Conservation (phyloP, 1,140 invertebrate species). For the Eurosta solidaginis region DNA sequence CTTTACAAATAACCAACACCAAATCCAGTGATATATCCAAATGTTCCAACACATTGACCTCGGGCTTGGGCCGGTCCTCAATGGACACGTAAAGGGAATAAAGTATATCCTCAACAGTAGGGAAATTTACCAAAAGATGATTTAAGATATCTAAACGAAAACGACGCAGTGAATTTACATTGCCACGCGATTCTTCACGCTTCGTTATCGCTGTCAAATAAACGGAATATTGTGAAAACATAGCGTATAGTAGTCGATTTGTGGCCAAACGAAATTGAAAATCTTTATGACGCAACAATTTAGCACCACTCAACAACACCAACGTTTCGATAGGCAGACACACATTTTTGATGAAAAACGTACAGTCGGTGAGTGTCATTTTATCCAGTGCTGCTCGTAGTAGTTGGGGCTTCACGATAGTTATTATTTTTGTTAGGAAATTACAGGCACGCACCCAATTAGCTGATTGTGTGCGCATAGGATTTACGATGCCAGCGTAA, state of each 20-base stretch:
- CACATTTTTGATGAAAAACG: conserved; percentile 52
- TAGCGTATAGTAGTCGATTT: conserved; percentile 44
- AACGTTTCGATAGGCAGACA: conserved; percentile 51
- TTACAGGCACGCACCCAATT: conserved; percentile 36
- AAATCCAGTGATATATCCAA: conserved; percentile 52
- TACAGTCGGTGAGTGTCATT: conserved; percentile 51
- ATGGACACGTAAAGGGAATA: conserved; percentile 46
- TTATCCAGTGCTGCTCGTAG: conserved; percentile 51
- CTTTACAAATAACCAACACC: conserved; percentile 49
- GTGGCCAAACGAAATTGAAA: conserved; percentile 39
- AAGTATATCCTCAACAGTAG: conserved; percentile 48
- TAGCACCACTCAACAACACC: conserved; percentile 40
- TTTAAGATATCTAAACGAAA: conserved; percentile 58
- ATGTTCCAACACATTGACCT: conserved; percentile 45
- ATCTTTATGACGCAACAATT: conserved; percentile 31
- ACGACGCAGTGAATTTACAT: conserved; percentile 46
- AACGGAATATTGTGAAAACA: conserved; percentile 56
- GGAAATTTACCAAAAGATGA: conserved; percentile 52
- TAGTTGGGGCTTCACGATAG: conserved; percentile 46
- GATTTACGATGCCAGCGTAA: conserved; percentile 40
- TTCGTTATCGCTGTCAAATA: conserved; percentile 46
- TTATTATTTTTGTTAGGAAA: conserved; percentile 45
- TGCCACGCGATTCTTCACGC: conserved; percentile 46
- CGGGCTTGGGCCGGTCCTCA: neutral
- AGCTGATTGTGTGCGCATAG: neutral